Evolutionary conservation across 2,113 vertebrate species (phyloP), one percentile per base, ranked within the genome.

Genomic region (Tichodroma muraria): DNA sequence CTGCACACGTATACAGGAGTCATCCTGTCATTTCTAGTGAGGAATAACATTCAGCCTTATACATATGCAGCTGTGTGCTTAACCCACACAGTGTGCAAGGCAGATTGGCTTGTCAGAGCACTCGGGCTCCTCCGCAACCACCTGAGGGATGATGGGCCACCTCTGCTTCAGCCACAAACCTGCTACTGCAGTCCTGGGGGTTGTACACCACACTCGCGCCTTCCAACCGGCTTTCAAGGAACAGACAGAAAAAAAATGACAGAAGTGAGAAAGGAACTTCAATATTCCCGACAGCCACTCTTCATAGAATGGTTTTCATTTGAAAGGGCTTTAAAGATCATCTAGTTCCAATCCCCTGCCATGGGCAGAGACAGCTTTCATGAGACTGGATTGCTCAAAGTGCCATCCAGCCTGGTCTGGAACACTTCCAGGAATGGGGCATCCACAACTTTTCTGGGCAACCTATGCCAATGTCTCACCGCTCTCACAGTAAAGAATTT

Each of bases 71-170:
- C 88, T 90, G 68, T 78, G 79, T 80, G 80, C 79, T 80, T 80
- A 95, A 83, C 91, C 88, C 95, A 93, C 90, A 64, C 90, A 93
- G 56, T 31, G 42, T 59, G 56, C 27, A 24, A 89, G 59, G 85
- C 75, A 91, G 50, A 76, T 65, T 82, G 81, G 63, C 81, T 94
- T 88, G 79, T 93, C 91, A 91, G 88, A 95, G 90, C 44, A n/a
- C 72, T 93, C n/a, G 28, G 63, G 23, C 88, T 93, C 85, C 91
- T 80, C 90, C 50, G 1, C 82, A 93, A 15, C 60, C 53, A 75
- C 88, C 69, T 85, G 65, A 78, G 75, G 85, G 85, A 86, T 73
- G 90, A 89, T 27, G 57, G 31, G 52, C 85, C 69, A 75, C 70
- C 80, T 94, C 79, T 89, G 85, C 88, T 88, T 71, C 72, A 71